Percentiles rank a stretch among this genome's conserved stretches.
Conservation (phyloP, 2,797 vertebrate genomes). For the Eutrigla gurnardus region DNA sequence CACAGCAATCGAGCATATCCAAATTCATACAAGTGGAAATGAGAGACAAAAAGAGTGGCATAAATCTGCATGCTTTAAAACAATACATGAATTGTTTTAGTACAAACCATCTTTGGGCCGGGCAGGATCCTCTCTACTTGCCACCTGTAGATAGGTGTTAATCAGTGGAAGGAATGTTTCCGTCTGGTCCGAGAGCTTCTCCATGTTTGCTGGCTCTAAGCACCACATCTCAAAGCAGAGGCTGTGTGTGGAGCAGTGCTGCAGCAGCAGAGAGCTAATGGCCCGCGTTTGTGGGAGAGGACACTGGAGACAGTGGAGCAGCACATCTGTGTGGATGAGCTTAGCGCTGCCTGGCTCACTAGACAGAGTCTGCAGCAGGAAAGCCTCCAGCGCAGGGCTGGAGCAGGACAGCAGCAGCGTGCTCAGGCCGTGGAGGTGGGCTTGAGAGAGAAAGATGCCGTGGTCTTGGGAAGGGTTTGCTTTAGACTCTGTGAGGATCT, state of each 20-base stretch:
- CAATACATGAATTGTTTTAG: neutral
- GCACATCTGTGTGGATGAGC: conserved; percentile 77
- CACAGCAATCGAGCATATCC: neutral
- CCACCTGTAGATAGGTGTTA: conserved; percentile 81
- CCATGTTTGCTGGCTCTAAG: conserved; percentile 66
- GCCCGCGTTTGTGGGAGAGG: conserved; percentile 71
- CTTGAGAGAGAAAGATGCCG: conserved; percentile 77
- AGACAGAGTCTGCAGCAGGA: conserved; percentile 85
- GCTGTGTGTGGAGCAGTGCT: conserved; percentile 86
- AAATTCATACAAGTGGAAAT: neutral
- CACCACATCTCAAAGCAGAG: conserved; percentile 93
- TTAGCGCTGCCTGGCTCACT: conserved; percentile 83
- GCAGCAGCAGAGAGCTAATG: conserved; percentile 81
- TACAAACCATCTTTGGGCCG: conserved; percentile 85
- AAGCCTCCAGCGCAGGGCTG: conserved; percentile 82
- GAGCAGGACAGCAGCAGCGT: conserved; percentile 84
- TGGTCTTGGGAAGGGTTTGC: conserved; percentile 55
- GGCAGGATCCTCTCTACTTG: conserved; percentile 66
- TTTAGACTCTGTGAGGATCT: conserved; percentile 83
- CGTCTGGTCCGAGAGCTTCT: conserved; percentile 69
- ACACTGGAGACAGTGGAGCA: conserved; percentile 85
- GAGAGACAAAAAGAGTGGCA: neutral
- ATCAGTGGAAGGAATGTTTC: conserved; percentile 85
- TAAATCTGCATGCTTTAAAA: neutral
- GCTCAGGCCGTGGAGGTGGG: conserved; percentile 86